phyloP scores from a whole-genome alignment of 2,888 invertebrate genomes.

The Lacanobia oleracea region DNA sequence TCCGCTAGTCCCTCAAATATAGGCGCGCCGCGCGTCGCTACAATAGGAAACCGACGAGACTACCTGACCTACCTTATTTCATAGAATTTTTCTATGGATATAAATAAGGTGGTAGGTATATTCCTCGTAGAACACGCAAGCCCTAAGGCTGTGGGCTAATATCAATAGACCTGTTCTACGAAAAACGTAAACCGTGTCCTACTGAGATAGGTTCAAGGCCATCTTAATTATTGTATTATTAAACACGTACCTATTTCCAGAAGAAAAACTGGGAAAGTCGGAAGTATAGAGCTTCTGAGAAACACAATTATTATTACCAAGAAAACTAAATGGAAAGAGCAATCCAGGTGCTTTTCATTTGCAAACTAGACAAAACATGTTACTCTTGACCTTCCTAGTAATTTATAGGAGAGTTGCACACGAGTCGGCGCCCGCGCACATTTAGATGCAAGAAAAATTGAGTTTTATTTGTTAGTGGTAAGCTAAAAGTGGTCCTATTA shows the following conservation, averaged over 20 bases:
- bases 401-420: slow-evolving; percentile 41
- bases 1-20: too few relatives aligned
- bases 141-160: background rate
- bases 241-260: too few relatives aligned
- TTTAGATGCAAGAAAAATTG: slow-evolving; percentile 26
- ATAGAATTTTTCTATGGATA: too few relatives aligned
- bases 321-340: background rate
- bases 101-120: background rate
- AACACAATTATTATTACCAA: background rate
- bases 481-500: slow-evolving; percentile 20
- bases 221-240: slow-evolving; percentile 9
- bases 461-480: slow-evolving; percentile 31
- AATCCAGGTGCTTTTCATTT: slow-evolving; percentile 29
- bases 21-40: too few relatives aligned
- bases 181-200: too few relatives aligned
- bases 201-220: slow-evolving; percentile 15
- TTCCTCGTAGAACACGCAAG: background rate
- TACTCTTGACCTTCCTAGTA: slow-evolving; percentile 39
- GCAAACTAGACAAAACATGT: slow-evolving; percentile 18
- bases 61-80: too few relatives aligned
- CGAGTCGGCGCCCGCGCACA: background rate
- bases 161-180: background rate
- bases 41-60: too few relatives aligned
- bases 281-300: background rate
- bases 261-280: background rate